Percentiles rank a stretch among this genome's conserved stretches.
These are phyloP conservation scores for Tragelaphus buxtoni DNA, from an alignment of 2,113 vertebrate species.

Conservation along the genomic window DNA sequence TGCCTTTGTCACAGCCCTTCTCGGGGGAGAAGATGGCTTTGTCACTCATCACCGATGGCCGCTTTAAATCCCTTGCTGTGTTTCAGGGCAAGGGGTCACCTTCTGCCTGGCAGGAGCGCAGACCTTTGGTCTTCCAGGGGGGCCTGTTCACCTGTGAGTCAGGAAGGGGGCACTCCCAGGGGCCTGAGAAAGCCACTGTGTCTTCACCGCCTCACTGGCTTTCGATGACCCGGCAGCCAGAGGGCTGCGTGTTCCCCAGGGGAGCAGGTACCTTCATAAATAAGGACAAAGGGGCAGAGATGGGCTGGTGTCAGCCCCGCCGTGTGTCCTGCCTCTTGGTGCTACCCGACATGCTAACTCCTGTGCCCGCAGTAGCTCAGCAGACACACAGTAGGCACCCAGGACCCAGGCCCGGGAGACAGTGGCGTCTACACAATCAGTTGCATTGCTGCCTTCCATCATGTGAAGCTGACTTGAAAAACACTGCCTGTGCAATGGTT, in stretches of 20 bases:
- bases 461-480: accelerated
- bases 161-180: neutral
- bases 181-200: neutral
- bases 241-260: neutral
- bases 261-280: neutral
- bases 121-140: neutral
- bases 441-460: neutral
- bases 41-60: neutral
- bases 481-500: accelerated
- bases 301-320: accelerated
- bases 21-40: neutral
- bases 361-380: accelerated
- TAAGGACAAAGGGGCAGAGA: accelerated
- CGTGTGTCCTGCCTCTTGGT: accelerated
- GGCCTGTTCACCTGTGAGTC: neutral
- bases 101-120: neutral
- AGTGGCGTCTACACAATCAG: neutral
- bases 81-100: neutral
- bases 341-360: accelerated
- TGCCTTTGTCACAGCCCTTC: neutral
- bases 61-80: neutral
- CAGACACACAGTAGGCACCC: accelerated
- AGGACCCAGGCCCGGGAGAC: neutral
- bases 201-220: neutral
- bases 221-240: accelerated